These are phyloP conservation scores for Pandemis heparana DNA, from an alignment of 2,888 invertebrate species.

Conservation along the genomic window DNA sequence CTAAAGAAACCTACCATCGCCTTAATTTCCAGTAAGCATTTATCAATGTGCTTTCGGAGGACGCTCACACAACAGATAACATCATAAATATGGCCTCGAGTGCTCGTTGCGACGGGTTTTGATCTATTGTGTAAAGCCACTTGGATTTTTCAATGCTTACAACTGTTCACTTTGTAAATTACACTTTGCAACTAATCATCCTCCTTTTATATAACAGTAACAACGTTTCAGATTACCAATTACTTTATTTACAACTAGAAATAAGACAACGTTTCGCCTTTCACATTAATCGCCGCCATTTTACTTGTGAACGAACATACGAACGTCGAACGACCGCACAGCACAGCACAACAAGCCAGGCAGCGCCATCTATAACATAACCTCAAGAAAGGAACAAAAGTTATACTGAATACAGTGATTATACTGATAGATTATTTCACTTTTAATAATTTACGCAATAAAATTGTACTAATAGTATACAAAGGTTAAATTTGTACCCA, in stretches of 20 bases:
- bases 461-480: not conserved
- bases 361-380: slow-evolving; percentile 87
- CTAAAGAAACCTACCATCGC: slow-evolving; percentile 78
- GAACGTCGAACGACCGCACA: slow-evolving; percentile 83
- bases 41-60: slow-evolving; percentile 80
- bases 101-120: slow-evolving; percentile 84
- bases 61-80: slow-evolving; percentile 86
- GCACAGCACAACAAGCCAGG: slow-evolving; percentile 87
- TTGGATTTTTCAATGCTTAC: slow-evolving; percentile 63
- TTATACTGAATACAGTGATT: slow-evolving; percentile 40
- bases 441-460: slow-evolving; percentile 47
- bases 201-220: slow-evolving; percentile 57
- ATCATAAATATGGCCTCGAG: slow-evolving; percentile 89
- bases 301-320: slow-evolving; percentile 82
- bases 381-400: slow-evolving; percentile 54
- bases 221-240: slow-evolving; percentile 67
- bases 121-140: slow-evolving; percentile 81
- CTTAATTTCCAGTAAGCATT: slow-evolving; percentile 73
- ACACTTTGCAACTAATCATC: slow-evolving; percentile 64
- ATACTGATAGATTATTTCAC: not conserved
- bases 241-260: slow-evolving; percentile 83
- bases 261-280: slow-evolving; percentile 86
- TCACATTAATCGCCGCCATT: slow-evolving; percentile 89
- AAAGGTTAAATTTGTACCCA: not conserved
- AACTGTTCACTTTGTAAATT: slow-evolving; percentile 66